phyloP scores from a whole-genome alignment of 1,140 invertebrate genomes.

The Calliphora vicina region DNA sequence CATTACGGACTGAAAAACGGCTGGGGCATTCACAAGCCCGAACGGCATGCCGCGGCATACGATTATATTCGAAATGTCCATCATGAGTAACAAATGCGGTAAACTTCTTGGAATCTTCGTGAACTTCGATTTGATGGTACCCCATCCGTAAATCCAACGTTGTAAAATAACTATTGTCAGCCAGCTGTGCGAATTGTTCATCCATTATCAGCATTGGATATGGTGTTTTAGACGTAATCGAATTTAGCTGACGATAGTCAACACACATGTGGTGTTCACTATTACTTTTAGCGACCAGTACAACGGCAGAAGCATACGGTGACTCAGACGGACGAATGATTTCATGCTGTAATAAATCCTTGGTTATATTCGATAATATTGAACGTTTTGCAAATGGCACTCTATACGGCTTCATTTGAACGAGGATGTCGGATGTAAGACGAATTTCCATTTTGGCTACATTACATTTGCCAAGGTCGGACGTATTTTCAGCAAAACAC shows the following conservation, averaged over 20 bases:
- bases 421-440: background rate
- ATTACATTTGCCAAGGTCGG: background rate
- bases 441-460: background rate
- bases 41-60: conserved; percentile 49
- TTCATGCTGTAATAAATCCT: background rate
- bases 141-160: conserved; percentile 63
- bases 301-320: conserved; percentile 27
- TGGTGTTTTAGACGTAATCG: conserved; percentile 60
- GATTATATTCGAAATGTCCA: conserved; percentile 43
- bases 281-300: conserved; percentile 32
- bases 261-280: conserved; percentile 40
- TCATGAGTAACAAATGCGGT: conserved; percentile 61
- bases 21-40: conserved; percentile 46
- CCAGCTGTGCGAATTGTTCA: conserved; percentile 60
- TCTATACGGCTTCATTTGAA: conserved; percentile 13
- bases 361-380: background rate
- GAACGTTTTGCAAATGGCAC: conserved; percentile 28
- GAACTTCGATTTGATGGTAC: conserved; percentile 65
- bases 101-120: conserved; percentile 53
- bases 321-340: background rate
- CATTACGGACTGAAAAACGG: conserved; percentile 29
- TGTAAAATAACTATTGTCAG: conserved; percentile 8
- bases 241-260: conserved; percentile 50
- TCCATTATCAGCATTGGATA: conserved; percentile 66
- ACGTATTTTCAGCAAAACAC: background rate